Percentiles rank a stretch among this genome's conserved stretches.
Evolutionary conservation across 2,113 vertebrate species (phyloP).

Genomic region (Ginglymostoma cirratum): DNA sequence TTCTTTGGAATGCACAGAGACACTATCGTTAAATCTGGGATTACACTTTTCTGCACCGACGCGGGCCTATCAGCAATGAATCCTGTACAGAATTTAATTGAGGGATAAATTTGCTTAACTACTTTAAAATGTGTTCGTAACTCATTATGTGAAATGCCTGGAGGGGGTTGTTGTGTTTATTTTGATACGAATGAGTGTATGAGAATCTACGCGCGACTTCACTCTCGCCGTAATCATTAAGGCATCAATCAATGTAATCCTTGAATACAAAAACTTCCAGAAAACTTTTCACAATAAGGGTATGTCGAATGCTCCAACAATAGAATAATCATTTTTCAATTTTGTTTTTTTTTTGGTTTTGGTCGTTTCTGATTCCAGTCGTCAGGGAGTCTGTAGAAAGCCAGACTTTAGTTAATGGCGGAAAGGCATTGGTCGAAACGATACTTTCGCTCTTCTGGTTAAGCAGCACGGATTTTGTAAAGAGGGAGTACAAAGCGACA

Average conservation of each 20-base stretch:
- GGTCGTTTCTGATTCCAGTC: not conserved
- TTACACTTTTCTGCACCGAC: not conserved
- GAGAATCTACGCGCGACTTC: not conserved
- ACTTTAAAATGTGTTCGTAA: not conserved
- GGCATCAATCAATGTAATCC: not conserved
- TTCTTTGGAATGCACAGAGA: not conserved
- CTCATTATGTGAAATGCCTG: not conserved
- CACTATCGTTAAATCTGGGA: not conserved
- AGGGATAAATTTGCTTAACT: not conserved
- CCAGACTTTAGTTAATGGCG: not conserved
- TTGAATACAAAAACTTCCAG: not conserved
- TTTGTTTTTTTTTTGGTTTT: not conserved
- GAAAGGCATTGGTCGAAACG: not conserved
- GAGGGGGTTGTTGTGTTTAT: not conserved
- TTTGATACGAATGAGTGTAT: not conserved
- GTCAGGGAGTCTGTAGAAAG: not conserved
- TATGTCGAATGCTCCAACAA: not conserved
- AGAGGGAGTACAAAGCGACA: not conserved
- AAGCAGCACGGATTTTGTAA: not conserved
- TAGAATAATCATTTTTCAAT: not conserved
- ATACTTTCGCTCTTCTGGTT: not conserved
- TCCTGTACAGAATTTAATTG: not conserved
- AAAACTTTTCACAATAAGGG: not conserved
- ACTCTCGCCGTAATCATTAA: not conserved
- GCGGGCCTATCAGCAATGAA: not conserved